phyloP scores from a whole-genome alignment of 2,888 invertebrate genomes.

The Athripsodes cinereus region DNA sequence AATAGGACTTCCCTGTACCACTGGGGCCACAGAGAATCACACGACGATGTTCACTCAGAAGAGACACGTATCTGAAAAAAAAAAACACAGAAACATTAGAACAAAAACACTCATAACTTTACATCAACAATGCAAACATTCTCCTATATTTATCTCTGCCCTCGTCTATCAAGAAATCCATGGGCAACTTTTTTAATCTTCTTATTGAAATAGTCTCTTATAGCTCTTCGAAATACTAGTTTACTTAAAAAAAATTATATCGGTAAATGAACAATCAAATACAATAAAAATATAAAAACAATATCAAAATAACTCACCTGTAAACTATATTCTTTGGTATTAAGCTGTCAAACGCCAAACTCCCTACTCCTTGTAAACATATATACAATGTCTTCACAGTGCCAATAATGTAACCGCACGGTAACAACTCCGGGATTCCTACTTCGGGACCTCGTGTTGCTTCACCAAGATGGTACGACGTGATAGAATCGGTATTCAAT shows the following conservation, averaged over 20 bases:
- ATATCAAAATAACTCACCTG: slow-evolving; percentile 57
- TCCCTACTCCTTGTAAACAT: slow-evolving; percentile 80
- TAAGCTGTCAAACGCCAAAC: slow-evolving; percentile 89
- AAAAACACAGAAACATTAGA: no score
- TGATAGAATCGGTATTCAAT: slow-evolving; percentile 77
- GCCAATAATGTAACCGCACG: slow-evolving; percentile 90
- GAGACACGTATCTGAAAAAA: slow-evolving; percentile 60
- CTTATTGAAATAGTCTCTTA: no score
- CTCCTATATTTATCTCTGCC: no score
- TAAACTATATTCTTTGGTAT: slow-evolving; percentile 95
- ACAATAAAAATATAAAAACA: no score
- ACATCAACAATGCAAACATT: no score
- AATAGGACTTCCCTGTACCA: slow-evolving; percentile 94
- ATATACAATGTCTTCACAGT: slow-evolving; percentile 82
- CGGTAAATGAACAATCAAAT: no score
- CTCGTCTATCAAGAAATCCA: no score
- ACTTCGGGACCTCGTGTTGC: slow-evolving; percentile 74
- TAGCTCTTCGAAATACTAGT: no score
- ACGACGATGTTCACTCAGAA: slow-evolving; percentile 86
- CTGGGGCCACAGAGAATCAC: slow-evolving; percentile 95
- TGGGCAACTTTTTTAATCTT: no score
- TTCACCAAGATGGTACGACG: slow-evolving; percentile 91
- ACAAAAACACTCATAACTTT: no score
- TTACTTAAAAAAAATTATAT: no score
- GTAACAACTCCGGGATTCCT: slow-evolving; percentile 81